A percentile compares a stretch with the other conserved stretches of the same genome.
Conservation (phyloP, 1,140 invertebrate species). For the Drosophila watanabei region DNA sequence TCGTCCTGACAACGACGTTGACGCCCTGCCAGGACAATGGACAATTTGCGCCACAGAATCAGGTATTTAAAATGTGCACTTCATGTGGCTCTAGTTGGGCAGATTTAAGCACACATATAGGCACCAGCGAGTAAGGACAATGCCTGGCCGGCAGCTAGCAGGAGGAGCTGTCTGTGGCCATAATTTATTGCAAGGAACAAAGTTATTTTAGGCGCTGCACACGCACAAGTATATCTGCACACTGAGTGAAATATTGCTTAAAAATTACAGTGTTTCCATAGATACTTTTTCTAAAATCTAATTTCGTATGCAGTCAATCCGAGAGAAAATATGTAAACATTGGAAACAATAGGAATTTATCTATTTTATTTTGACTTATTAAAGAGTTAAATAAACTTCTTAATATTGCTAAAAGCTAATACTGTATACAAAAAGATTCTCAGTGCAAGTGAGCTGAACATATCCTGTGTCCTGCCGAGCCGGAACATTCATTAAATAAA, state of each 20-base stretch:
- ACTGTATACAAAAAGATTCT: background rate
- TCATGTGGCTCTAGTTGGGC: conserved; percentile 42
- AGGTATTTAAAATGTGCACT: conserved; percentile 75
- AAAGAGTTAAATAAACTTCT: too few species aligned
- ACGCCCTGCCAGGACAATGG: conserved; percentile 56
- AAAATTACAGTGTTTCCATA: background rate
- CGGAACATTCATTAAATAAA: conserved; percentile 80
- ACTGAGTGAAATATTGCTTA: conserved; percentile 10
- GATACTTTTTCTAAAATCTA: background rate
- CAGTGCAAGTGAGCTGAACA: conserved; percentile 15
- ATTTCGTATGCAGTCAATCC: background rate
- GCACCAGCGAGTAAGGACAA: conserved; percentile 6
- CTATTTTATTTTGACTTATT: background rate
- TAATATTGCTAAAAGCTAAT: too few species aligned
- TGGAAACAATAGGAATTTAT: background rate
- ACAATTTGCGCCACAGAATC: conserved; percentile 63
- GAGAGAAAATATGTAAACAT: background rate
- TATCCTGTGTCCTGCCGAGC: conserved; percentile 44
- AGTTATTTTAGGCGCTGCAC: conserved; percentile 74
- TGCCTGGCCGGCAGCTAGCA: conserved; percentile 30
- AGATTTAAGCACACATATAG: conserved; percentile 44
- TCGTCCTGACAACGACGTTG: conserved; percentile 45
- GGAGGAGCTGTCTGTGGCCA: conserved; percentile 61
- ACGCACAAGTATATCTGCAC: conserved; percentile 21
- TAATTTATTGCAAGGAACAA: conserved; percentile 72